Evolutionary conservation across 2,797 vertebrate species (phyloP), one percentile per base, ranked within the genome.

Genomic region (Myotis myotis): DNA sequence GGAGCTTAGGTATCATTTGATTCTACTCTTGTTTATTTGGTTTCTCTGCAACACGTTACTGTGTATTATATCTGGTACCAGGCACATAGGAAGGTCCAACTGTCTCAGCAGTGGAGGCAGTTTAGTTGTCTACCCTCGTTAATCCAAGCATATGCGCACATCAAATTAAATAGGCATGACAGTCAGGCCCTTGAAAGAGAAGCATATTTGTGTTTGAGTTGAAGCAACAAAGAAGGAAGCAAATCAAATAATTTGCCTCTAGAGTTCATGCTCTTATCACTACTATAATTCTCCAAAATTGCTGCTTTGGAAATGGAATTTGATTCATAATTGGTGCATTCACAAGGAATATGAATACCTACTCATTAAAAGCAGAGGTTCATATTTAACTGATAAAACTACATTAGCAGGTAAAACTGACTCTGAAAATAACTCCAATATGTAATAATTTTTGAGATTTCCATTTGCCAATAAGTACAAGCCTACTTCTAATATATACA

Each of bases 271-370:
- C 33, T 70, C 12, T 80, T 87, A 68, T 33, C 38, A 38, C 22
- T 91, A 47, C 11, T 57, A 12, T 94, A 87, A 87, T 93, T 84
- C n/a, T 49, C 51, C 60, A 72, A 95, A 87, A 95, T 3, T 78
- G 47, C 19, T 72, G 16, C n/a, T 87, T 97, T 36, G 76, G 57
- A 86, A 95, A 82, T 41, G 9, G 8, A 74, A 78, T 6, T 66
- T 85, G 36, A 78, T 87, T 93, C 17, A 44, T 91, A 88, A 79
- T 22, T 91, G 19, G 23, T 82, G 2, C 1, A 53, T 38, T 91
- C 79, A 79, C 44, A 89, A 89, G 19, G 30, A 30, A 53, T 75
- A 49, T 36, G 30, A 68, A 92, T 6, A 82, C 76, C 36, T 41
- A 74, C 47, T 93, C 38, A 79, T 82, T 60, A 83, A 94, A 90